Evolutionary conservation across 2,888 invertebrate genomes (phyloP), one percentile per base, ranked within the genome.

Genomic region (Hemicrepidius hirtus): DNA sequence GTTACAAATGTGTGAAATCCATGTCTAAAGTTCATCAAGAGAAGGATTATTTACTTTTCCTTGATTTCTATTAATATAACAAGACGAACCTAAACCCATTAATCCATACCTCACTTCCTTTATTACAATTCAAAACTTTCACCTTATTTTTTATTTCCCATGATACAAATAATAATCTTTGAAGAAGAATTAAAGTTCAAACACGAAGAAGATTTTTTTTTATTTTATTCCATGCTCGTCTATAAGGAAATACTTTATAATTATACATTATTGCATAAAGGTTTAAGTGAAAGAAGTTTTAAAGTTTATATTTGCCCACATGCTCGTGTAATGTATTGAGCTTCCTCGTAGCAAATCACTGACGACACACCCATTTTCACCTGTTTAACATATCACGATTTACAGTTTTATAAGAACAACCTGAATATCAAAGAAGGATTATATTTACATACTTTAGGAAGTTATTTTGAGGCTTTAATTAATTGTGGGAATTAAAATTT

Each of bases 371-470:
- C 73, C 60, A 65, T 73, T 37, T 63, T 65, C 73, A 75, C 71
- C 76, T 76, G 68, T 68, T 74, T 74, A 74, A 63, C 71, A 74
- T 77, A 68, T 75, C 70, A 71, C 73, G 65, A 73, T 57, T 57
- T 57, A 57, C 37, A 57, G 32, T 37, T n/a, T 37, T 13, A 10
- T 1, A 21, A 37, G 37, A n/a, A n/a, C 32, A 18, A 21, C 37
- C 32, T 32, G 32, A 32, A 32, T 32, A 32, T 32, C 32, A 2
- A 32, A 18, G 46, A 18, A 18, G 13, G 13, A 18, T 46, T 46
- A 46, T 46, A 9, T 46, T 46, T 46, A 20, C 16, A 10, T 46
- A 10, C 18, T 46, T 18, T 46, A 46, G 20, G 16, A 46, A 46
- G 46, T 46, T 46, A 20, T 4, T n/a, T 46, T 16, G 7, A 32